Evolutionary conservation across 2,113 vertebrate species (phyloP).

Genomic region (Maccullochella peelii): DNA sequence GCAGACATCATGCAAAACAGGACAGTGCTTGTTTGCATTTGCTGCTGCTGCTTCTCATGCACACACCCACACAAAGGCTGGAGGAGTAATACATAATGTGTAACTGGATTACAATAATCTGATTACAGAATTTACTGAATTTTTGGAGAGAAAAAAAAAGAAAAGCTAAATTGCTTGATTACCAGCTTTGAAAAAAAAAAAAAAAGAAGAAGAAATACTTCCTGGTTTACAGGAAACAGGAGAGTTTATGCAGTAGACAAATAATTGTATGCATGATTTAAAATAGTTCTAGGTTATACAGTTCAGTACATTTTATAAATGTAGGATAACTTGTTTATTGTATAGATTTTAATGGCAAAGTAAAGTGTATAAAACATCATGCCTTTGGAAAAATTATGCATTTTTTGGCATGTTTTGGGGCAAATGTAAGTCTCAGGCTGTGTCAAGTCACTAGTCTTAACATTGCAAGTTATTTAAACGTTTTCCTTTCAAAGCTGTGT

Average conservation of each 20-base stretch:
- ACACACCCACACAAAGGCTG: slow-evolving; percentile 64
- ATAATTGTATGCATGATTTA: background rate
- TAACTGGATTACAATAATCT: slow-evolving; percentile 81
- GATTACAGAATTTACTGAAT: slow-evolving; percentile 71
- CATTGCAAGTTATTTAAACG: background rate
- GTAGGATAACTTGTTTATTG: background rate
- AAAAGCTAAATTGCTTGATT: slow-evolving; percentile 59
- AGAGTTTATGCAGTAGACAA: background rate
- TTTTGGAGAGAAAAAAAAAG: slow-evolving; percentile 28
- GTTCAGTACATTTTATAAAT: background rate
- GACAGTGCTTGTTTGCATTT: slow-evolving; percentile 44
- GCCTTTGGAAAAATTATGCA: too few species aligned
- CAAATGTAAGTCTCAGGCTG: background rate
- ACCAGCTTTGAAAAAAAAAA: slow-evolving; percentile 41
- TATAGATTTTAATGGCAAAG: background rate
- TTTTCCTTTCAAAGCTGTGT: background rate
- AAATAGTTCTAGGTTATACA: background rate
- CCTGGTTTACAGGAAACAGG: slow-evolving; percentile 36
- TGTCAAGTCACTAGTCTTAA: background rate
- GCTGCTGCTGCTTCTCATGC: slow-evolving; percentile 33
- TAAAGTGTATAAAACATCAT: background rate
- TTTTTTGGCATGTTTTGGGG: background rate
- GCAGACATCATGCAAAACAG: slow-evolving; percentile 54
- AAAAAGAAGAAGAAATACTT: slow-evolving; percentile 29
- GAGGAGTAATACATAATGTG: slow-evolving; percentile 67